These are phyloP conservation scores for Phrynocephalus guinanensis DNA, from an alignment of 2,797 vertebrate genomes.

Conservation along the genomic window DNA sequence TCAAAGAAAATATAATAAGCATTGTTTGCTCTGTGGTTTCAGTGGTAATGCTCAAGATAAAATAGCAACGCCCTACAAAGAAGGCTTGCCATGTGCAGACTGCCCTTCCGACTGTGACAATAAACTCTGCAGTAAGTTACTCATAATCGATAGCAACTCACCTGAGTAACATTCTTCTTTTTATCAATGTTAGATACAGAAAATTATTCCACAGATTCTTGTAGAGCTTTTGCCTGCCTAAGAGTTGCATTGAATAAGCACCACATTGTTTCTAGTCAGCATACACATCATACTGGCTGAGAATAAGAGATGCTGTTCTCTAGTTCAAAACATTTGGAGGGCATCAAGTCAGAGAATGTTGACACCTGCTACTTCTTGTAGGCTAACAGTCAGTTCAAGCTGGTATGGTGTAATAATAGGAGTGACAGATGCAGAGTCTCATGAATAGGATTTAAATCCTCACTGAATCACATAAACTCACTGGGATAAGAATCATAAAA, in stretches of 20 bases:
- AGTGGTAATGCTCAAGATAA: conserved; percentile 55
- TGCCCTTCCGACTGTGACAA: conserved; percentile 63
- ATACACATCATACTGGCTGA: background rate
- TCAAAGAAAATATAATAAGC: background rate
- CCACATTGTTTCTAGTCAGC: background rate
- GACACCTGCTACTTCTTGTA: background rate
- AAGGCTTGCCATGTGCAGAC: conserved; percentile 53
- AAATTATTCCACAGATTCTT: background rate
- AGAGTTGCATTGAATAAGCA: background rate
- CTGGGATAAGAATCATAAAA: no score
- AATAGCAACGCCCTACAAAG: conserved; percentile 56
- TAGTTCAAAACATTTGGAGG: background rate
- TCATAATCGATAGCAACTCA: background rate
- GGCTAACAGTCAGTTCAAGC: no score
- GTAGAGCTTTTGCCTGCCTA: background rate
- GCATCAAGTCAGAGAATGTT: background rate
- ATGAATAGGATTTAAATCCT: no score
- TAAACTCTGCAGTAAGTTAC: conserved; percentile 74
- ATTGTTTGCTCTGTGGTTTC: conserved; percentile 43
- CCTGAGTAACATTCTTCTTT: background rate
- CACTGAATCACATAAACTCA: no score
- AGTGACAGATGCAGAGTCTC: no score
- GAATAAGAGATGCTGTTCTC: background rate
- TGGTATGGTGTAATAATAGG: no score
- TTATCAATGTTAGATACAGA: background rate